A percentile compares a stretch with the other conserved stretches of the same genome.
Conservation (phyloP, 1,140 invertebrate species). For the Bombyx mandarina region DNA sequence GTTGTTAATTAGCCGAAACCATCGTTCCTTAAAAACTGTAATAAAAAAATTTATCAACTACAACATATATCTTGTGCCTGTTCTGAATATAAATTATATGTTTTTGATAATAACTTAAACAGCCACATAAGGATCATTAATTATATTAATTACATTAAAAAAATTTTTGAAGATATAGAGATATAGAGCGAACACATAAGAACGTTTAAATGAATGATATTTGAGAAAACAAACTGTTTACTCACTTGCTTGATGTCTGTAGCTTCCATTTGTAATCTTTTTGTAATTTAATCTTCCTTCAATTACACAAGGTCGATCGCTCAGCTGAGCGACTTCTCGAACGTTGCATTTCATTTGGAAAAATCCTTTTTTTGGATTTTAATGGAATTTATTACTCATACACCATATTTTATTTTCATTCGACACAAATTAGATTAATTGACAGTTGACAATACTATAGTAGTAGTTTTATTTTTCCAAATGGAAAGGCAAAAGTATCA, state of each 20-base stretch:
- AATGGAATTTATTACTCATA: slow-evolving; percentile 1
- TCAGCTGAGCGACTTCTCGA: slow-evolving; percentile 73
- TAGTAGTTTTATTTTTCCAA: no score
- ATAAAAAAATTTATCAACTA: slow-evolving; percentile 10
- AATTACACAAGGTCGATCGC: slow-evolving; percentile 71
- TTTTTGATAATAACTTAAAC: not conserved
- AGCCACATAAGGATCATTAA: not conserved
- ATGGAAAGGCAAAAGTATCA: not conserved
- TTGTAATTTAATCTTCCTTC: slow-evolving; percentile 79
- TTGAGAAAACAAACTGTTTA: no score
- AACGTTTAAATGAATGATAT: no score
- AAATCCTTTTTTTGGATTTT: not conserved
- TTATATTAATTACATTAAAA: no score
- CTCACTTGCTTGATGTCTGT: slow-evolving; percentile 59
- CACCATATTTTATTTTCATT: not conserved
- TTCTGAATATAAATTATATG: not conserved
- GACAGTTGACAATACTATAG: not conserved
- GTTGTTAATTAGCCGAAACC: slow-evolving; percentile 80
- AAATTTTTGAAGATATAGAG: no score
- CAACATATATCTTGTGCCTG: not conserved
- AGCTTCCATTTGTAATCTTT: slow-evolving; percentile 72
- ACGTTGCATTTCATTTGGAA: slow-evolving; percentile 77
- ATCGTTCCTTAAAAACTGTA: slow-evolving; percentile 77
- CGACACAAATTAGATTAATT: not conserved
- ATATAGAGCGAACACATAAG: no score